phyloP scores from a whole-genome alignment of 2,797 vertebrate genomes.

The Pelobates cultripes region DNA sequence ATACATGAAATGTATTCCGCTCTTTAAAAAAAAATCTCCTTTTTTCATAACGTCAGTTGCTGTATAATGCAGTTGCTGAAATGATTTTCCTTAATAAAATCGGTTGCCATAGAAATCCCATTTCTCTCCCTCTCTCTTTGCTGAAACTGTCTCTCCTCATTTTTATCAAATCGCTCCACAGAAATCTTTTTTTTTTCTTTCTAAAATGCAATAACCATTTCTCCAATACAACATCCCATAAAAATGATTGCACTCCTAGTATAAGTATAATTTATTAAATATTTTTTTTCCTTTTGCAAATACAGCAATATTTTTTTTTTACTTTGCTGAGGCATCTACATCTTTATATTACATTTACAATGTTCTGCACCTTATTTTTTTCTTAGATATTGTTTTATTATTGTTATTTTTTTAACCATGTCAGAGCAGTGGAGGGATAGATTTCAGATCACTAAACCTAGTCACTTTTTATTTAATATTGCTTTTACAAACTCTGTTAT shows the following conservation, averaged over 20 bases:
- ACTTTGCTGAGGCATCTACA: constrained; percentile 12
- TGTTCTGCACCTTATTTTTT: neutral
- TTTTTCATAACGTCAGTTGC: constrained; percentile 47
- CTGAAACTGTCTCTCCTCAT: constrained; percentile 52
- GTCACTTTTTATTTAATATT: too few species aligned
- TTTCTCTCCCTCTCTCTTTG: constrained; percentile 49
- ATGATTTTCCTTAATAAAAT: constrained; percentile 57
- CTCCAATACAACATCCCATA: constrained; percentile 50
- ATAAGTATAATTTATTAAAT: constrained; percentile 35
- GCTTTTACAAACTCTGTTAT: too few species aligned
- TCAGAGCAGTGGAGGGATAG: neutral
- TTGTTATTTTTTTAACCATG: neutral
- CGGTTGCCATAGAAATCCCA: constrained; percentile 56
- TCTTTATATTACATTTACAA: neutral
- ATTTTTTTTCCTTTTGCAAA: constrained; percentile 37
- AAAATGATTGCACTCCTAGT: constrained; percentile 46
- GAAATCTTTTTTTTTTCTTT: constrained; percentile 26
- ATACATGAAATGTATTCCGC: constrained; percentile 40
- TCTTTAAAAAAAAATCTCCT: constrained; percentile 8
- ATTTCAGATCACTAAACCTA: neutral
- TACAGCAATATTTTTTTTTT: constrained; percentile 44
- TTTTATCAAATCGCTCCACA: constrained; percentile 53
- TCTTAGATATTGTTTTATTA: neutral
- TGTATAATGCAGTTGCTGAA: constrained; percentile 52
- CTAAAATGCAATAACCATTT: constrained; percentile 52